These are phyloP conservation scores for Drosophila miranda DNA, from an alignment of 1,140 invertebrate species.

Conservation along the genomic window DNA sequence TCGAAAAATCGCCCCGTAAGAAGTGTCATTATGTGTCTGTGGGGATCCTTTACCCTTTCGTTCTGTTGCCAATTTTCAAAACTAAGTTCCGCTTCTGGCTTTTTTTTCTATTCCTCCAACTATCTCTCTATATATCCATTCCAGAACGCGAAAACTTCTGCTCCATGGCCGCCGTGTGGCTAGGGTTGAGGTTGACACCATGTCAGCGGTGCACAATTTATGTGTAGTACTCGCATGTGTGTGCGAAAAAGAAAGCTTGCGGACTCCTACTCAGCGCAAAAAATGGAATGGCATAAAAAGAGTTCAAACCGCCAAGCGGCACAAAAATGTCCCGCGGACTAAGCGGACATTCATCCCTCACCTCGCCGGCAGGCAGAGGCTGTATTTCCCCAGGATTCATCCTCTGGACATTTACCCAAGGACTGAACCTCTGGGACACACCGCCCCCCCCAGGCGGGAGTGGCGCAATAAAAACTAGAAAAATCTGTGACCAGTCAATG, in stretches of 20 bases:
- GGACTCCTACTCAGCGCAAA: not conserved
- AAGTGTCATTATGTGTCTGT: slow-evolving; percentile 1
- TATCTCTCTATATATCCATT: slow-evolving; percentile 3
- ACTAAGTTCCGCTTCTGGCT: not conserved
- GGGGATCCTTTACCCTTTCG: not conserved
- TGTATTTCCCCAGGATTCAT: no score
- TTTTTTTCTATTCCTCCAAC: slow-evolving; percentile 3
- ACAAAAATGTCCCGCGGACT: slow-evolving; percentile 34
- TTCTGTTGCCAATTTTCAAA: not conserved
- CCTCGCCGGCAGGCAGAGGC: not conserved
- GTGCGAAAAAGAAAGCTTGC: no score
- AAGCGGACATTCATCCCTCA: slow-evolving; percentile 18
- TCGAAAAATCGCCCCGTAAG: not conserved
- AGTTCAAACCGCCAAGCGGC: slow-evolving; percentile 7
- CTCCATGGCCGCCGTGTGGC: slow-evolving; percentile 20
- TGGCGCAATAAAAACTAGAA: slow-evolving; percentile 54
- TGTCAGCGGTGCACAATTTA: slow-evolving; percentile 58
- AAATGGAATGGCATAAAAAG: slow-evolving; percentile 1
- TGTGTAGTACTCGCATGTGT: slow-evolving; percentile 30
- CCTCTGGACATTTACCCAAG: no score
- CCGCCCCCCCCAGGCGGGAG: not conserved
- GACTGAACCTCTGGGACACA: not conserved
- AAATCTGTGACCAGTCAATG: slow-evolving; percentile 70
- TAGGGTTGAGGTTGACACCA: slow-evolving; percentile 43
- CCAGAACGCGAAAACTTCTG: slow-evolving; percentile 7